A percentile compares a stretch with the other conserved stretches of the same genome.
phyloP scores from a whole-genome alignment of 1,140 invertebrate species.

The Drosophila kepulauana region DNA sequence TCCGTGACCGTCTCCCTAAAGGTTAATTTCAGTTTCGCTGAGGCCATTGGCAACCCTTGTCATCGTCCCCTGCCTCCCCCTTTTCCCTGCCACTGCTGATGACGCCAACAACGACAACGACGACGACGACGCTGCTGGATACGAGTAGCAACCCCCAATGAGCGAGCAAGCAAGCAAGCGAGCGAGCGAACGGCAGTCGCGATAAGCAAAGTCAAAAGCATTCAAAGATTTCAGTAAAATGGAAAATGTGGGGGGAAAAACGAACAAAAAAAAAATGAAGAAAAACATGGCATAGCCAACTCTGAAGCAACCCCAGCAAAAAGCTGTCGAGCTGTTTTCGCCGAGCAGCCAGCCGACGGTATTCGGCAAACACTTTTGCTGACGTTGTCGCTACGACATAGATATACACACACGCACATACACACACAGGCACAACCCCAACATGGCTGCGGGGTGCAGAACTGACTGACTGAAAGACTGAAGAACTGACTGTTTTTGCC shows the following conservation, averaged over 20 bases:
- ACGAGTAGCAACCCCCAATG: slow-evolving; percentile 60
- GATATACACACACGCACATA: slow-evolving; percentile 39
- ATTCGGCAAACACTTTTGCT: slow-evolving; percentile 76
- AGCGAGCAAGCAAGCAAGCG: slow-evolving; percentile 28
- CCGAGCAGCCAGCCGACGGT: slow-evolving; percentile 43
- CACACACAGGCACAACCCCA: slow-evolving; percentile 40
- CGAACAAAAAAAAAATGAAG: no score
- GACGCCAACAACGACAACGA: slow-evolving; percentile 48
- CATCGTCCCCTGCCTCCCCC: slow-evolving; percentile 12
- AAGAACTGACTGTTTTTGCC: background rate
- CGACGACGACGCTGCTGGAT: slow-evolving; percentile 40
- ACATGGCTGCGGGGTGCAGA: background rate
- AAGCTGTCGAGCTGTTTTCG: slow-evolving; percentile 25
- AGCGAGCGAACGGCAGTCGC: slow-evolving; percentile 54
- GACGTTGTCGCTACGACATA: slow-evolving; percentile 63
- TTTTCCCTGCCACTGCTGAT: slow-evolving; percentile 11
- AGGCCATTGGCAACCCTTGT: slow-evolving; percentile 32
- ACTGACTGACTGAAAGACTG: background rate
- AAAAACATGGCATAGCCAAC: slow-evolving; percentile 34
- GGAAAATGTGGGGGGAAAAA: slow-evolving; percentile 26
- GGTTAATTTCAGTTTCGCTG: slow-evolving; percentile 79
- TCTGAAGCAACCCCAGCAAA: slow-evolving; percentile 45
- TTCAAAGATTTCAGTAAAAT: slow-evolving; percentile 70
- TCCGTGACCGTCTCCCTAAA: slow-evolving; percentile 55
- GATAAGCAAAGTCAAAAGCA: slow-evolving; percentile 80